A percentile compares a stretch with the other conserved stretches of the same genome.
Conservation (phyloP, 2,888 invertebrate genomes). For the Hermaeophaga mercurialis region DNA sequence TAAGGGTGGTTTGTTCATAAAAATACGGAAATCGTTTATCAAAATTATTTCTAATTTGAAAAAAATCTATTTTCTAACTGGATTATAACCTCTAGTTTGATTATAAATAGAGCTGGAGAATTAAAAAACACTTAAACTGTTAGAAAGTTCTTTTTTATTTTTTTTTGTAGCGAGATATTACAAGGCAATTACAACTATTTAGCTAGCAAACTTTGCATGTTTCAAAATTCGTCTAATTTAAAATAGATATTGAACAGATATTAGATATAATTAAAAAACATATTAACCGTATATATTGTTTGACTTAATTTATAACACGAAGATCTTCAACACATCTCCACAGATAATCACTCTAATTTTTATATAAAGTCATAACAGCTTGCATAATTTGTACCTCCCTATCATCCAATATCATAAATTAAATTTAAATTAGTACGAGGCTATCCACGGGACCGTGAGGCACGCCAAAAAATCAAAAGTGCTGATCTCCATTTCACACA, state of each 20-base stretch:
- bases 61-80: background rate
- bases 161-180: no score
- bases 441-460: background rate
- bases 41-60: background rate
- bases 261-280: no score
- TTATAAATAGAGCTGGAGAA: background rate
- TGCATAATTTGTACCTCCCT: background rate
- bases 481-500: conserved; percentile 12
- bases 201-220: no score
- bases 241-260: no score
- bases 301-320: no score
- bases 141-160: no score
- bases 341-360: background rate
- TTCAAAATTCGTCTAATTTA: no score
- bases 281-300: no score
- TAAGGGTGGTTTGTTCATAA: conserved; percentile 9
- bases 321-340: no score
- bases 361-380: background rate
- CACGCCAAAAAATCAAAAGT: conserved; percentile 9
- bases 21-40: background rate
- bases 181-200: no score
- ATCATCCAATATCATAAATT: conserved; percentile 7
- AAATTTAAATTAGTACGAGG: conserved; percentile 12
- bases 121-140: background rate
- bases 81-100: background rate